Base-by-base conservation (phyloP, 2,888 invertebrate species). In the Scelioninae gen. 1 region DNA sequence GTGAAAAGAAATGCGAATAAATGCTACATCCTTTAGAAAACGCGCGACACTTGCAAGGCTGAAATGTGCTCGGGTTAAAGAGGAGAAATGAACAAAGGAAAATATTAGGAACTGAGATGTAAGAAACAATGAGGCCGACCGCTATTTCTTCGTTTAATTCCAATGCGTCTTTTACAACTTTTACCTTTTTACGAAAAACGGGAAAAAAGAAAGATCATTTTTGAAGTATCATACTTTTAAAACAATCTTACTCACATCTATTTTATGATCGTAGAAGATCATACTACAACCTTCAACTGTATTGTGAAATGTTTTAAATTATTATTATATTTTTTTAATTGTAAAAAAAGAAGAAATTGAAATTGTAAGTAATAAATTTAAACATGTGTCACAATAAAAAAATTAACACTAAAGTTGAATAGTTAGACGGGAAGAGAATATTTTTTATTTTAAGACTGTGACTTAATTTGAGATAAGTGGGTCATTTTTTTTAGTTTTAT, bases 91-190 rank as follows among this genome's bases (percentile, higher is more conserved):
- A 56, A 65, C 55, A 40, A 75, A 56, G 53, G 11, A 11, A 72
- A 72, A 65, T 75, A 75, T 63, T 75, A 65, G 74, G 31, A 75
- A 56, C 47, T 10, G 56, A 47, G 49, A 65, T 56, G 53, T 65
- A 65, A 75, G 65, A 56, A 75, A 75, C 74, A 75, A 75, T 75
- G 74, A 75, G 71, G 23, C 10, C 69, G 47, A 63, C 63, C 62
- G 34, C 34, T 53, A 63, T 72, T 63, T 43, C 49, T 34, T 9
- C 45, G 62, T 72, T 72, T 63, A 63, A 72, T 72, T 62, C 31
- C 32, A 45, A 55, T 43, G 38, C 11, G 45, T n/a, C 45, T 38
- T 69, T 69, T 72, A 62, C 60, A 51, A 60, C 31, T 71, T 60
- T 60, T 58, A 60, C 60, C 31, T 38, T 60, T 40, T 60, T n/a